Evolutionary conservation across 2,113 vertebrate genomes (phyloP), one percentile per base, ranked within the genome.

Genomic region (Helogale parvula): DNA sequence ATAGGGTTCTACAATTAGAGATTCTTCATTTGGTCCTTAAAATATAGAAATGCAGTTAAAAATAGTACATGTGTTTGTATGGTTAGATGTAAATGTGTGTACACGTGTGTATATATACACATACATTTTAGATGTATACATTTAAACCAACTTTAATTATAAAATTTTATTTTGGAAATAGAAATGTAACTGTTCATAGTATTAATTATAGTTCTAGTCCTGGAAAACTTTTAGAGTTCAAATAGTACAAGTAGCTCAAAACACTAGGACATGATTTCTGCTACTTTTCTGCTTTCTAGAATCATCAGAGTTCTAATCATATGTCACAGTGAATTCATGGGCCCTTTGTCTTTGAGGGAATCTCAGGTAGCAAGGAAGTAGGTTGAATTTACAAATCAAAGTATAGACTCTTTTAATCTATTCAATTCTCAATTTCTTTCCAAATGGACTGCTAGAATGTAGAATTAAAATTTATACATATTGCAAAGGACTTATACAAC

Each of bases 91-190:
- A 60, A 2, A 38, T 14, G 19, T 38, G 5, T 4, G 15, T 35
- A 6, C 35, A 5, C 71, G 0, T 74, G 1, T 29, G 35, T 35
- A 2, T 41, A 50, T 71, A 92, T 54, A 93, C 47, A 1, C n/a
- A 54, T 52, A 90, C 65, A 31, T 38, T 93, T 60, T 86, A 76
- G 29, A 41, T 83, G 0, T 52, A 81, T 84, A 92, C 0, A 71
- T 5, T 35, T 71, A 92, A 9, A 29, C 10, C 41, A 85, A 54
- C 21, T 92, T 92, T 35, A 72, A 14, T 82, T 65, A 76, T 90
- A 90, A 74, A 74, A 74, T 45, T 74, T 74, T 74, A 93, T 80
- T 94, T 86, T 94, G 17, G 41, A 94, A 82, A 57, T 23, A 72
- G 10, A 83, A 91, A 83, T 69, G 82, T 72, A 29, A 50, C 13